phyloP scores from a whole-genome alignment of 2,797 vertebrate genomes.

The Nannoperca australis region DNA sequence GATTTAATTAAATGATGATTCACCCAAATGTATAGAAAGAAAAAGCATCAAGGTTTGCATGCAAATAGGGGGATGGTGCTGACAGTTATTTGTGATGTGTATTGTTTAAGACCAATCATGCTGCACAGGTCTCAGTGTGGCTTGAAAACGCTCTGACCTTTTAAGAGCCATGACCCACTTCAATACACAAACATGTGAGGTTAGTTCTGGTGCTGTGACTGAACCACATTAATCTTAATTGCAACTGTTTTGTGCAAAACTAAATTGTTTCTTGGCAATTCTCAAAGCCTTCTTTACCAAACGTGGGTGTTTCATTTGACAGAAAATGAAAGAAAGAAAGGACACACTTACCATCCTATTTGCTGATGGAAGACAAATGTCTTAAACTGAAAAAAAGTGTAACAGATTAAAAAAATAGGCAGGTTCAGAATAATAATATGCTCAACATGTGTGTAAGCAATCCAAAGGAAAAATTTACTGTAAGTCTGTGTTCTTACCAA shows the following conservation, averaged over 20 bases:
- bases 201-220: conserved; percentile 20
- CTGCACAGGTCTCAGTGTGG: conserved; percentile 11
- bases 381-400: conserved; percentile 23
- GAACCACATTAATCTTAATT: not conserved
- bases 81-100: conserved; percentile 37
- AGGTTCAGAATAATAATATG: not conserved
- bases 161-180: conserved; percentile 42
- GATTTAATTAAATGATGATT: not conserved
- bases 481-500: conserved; percentile 57
- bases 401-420: conserved; percentile 2
- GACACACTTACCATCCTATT: conserved; percentile 72
- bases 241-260: not conserved
- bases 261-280: not conserved
- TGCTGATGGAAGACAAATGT: not conserved
- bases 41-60: conserved; percentile 11
- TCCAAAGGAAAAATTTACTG: not conserved
- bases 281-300: not conserved
- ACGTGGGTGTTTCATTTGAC: not conserved
- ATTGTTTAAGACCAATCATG: conserved; percentile 42
- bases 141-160: conserved; percentile 59
- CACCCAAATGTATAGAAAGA: not conserved
- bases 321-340: not conserved
- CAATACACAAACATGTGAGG: conserved; percentile 50
- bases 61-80: conserved; percentile 14
- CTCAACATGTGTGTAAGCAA: not conserved